Evolutionary conservation across 2,113 vertebrate species (phyloP).

Genomic region (Tragulus kanchil): DNA sequence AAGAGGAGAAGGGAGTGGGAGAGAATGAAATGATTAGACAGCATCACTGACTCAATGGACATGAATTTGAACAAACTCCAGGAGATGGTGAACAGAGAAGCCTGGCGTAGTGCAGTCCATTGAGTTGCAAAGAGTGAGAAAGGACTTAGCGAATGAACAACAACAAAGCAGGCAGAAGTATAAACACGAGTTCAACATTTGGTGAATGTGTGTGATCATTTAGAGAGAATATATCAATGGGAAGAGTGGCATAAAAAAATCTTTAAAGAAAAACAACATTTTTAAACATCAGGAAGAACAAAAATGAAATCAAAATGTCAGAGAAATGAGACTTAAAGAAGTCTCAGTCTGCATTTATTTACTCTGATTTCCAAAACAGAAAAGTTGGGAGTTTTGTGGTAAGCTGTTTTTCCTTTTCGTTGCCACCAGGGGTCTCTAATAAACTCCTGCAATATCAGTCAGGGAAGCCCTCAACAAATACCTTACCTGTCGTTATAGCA

Average conservation of each 20-base stretch:
- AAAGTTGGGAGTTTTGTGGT: not conserved
- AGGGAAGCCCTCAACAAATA: not conserved
- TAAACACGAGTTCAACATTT: not conserved
- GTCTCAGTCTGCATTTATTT: not conserved
- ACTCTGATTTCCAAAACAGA: not conserved
- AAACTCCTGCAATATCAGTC: not conserved
- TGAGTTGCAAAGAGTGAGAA: not conserved
- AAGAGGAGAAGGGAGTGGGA: not conserved
- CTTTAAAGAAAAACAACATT: not conserved
- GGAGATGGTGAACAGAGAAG: not conserved
- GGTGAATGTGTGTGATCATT: not conserved
- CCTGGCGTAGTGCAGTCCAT: not conserved
- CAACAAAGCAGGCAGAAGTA: not conserved
- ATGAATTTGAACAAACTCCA: not conserved
- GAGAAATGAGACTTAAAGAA: not conserved
- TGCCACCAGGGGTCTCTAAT: slow-evolving; percentile 58
- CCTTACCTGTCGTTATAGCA: not conserved
- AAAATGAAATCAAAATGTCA: not conserved
- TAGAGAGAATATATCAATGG: not conserved
- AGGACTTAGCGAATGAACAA: not conserved
- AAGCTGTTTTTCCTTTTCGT: not conserved
- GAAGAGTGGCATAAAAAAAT: not conserved
- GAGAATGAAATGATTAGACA: not conserved
- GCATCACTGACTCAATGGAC: not conserved
- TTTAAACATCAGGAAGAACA: not conserved